A percentile compares a stretch with the other conserved stretches of the same genome.
Evolutionary conservation across 2,797 vertebrate species (phyloP).

Genomic region (Etheostoma nigrum): DNA sequence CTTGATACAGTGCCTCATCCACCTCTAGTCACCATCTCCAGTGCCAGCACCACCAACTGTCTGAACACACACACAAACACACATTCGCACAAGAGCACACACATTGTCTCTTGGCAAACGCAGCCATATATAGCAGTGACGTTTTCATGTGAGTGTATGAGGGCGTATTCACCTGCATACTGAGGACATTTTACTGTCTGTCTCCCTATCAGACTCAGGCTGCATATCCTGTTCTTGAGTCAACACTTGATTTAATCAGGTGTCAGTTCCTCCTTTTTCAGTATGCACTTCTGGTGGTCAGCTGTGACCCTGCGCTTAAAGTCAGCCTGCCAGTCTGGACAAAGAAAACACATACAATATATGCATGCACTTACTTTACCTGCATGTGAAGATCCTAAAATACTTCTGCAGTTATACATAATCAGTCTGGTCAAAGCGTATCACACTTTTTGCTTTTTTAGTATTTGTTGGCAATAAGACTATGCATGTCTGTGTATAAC

Average conservation of each 20-base stretch:
- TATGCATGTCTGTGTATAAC: background rate
- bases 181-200: conserved; percentile 50
- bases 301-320: conserved; percentile 32
- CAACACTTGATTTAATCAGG: conserved; percentile 75
- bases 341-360: background rate
- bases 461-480: background rate
- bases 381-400: background rate
- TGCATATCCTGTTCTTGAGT: conserved; percentile 71
- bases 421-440: background rate
- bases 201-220: conserved; percentile 42
- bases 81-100: conserved; percentile 40
- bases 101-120: conserved; percentile 59
- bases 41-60: conserved; percentile 86
- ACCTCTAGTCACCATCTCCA: conserved; percentile 83
- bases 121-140: conserved; percentile 40
- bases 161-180: conserved; percentile 51
- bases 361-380: background rate
- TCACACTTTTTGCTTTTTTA: background rate
- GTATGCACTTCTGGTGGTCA: conserved; percentile 60
- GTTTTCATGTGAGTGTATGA: conserved; percentile 37
- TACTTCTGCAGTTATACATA: background rate
- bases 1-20: conserved; percentile 86
- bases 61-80: conserved; percentile 62
- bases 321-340: conserved; percentile 3
- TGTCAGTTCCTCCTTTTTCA: conserved; percentile 70